Evolutionary conservation across 2,113 vertebrate genomes (phyloP), one percentile per base, ranked within the genome.

Genomic region (Crotalus tigris): DNA sequence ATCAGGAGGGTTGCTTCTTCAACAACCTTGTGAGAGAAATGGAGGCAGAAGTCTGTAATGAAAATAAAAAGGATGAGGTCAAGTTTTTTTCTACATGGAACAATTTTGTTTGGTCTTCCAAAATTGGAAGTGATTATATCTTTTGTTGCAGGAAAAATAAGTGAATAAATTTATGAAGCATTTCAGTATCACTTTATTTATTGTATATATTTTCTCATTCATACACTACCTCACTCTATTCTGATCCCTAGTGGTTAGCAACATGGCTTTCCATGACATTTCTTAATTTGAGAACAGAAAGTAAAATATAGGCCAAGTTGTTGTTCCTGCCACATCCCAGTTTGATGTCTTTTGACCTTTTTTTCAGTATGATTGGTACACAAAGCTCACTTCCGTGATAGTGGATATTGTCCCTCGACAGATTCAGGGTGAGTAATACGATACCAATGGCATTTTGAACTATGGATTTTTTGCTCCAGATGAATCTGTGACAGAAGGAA

Each of bases 361-460:
- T 81, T 95, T 96, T 46, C 96, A 99, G 99, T 99, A 98, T 90
- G 98, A 99, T 97, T 99, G 98, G 99, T 99, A 99, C 93, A 99
- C 98, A 10, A 99, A 98, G 97, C 96, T 98, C 96, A 98, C 98
- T 2, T 98, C 98, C 0, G 97, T 98, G 69, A 98, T 99, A 93
- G 98, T 99, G 94, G 98, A 99, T 57, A 94, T 98, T 21, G 97
- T 99, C 61, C 97, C 97, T 86, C 97, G 98, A 96, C 97, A 97
- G 12, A 94, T 95, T 94, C 97, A 98, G 93, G 98, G 99, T 99
- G 93, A 96, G 96, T 61, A 59, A 29, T 5, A 0, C 0, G 44
- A 29, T 53, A 3, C 21, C 7, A 5, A 10, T 24, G 44, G 5
- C 9, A 44, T 44, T 81, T 33, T 81, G 75, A 44, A 19, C 33